Conservation (phyloP, 2,888 invertebrate species). For the Hirtodrosophila alboralis region DNA sequence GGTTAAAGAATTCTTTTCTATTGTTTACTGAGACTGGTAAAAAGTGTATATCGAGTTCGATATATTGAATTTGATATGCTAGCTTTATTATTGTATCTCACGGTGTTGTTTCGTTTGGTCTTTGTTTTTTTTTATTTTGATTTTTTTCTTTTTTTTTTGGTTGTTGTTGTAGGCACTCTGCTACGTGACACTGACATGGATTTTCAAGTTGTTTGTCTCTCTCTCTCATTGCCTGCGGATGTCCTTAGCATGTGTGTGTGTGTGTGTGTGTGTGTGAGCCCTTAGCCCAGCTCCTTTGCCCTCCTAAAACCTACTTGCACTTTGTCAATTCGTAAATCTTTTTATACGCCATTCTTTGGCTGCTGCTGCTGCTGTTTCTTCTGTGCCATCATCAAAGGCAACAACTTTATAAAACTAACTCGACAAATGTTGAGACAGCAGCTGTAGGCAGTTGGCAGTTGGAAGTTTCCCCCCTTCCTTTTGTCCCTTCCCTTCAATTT, state of each 20-base stretch:
- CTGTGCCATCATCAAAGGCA: slow-evolving; percentile 67
- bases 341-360: slow-evolving; percentile 60
- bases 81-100: neutral
- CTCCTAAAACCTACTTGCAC: slow-evolving; percentile 63
- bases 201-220: slow-evolving; percentile 73
- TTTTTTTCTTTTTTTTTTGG: slow-evolving; percentile 29
- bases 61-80: slow-evolving; percentile 22
- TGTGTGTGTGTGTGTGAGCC: too few relatives aligned
- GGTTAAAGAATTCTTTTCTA: too few relatives aligned
- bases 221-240: slow-evolving; percentile 62
- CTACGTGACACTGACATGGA: slow-evolving; percentile 82
- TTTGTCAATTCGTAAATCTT: slow-evolving; percentile 80
- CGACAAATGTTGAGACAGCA: slow-evolving; percentile 49
- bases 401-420: slow-evolving; percentile 70
- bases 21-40: too few relatives aligned
- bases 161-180: slow-evolving; percentile 60
- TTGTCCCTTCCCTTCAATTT: neutral
- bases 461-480: neutral
- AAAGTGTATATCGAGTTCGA: slow-evolving; percentile 55
- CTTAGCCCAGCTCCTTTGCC: slow-evolving; percentile 28
- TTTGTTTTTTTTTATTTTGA: slow-evolving; percentile 25
- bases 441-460: slow-evolving; percentile 34
- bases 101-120: slow-evolving; percentile 34
- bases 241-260: too few relatives aligned
- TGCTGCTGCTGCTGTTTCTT: slow-evolving; percentile 26